A percentile compares a stretch with the other conserved stretches of the same genome.
Evolutionary conservation across 2,113 vertebrate genomes (phyloP).

Genomic region (Eptesicus fuscus): DNA sequence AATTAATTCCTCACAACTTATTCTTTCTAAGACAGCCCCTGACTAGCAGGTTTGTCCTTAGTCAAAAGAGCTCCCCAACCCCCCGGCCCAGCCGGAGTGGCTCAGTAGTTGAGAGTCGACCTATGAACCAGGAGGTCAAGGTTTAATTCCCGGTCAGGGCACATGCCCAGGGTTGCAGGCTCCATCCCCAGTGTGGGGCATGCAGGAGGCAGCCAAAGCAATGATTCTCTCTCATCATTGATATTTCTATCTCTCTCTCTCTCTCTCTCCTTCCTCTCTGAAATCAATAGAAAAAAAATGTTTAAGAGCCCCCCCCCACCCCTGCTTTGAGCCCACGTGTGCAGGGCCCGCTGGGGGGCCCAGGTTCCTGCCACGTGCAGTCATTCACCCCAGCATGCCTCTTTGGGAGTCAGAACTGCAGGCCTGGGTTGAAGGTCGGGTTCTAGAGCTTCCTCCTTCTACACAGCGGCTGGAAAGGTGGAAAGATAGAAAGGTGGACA

Average conservation of each 20-base stretch:
- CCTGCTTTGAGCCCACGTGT: not conserved
- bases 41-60: not conserved
- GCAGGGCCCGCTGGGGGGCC: not conserved
- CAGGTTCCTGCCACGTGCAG: rapidly evolving
- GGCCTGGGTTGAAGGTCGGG: not conserved
- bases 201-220: too few relatives aligned
- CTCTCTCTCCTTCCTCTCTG: too few relatives aligned
- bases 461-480: not conserved
- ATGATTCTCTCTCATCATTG: too few relatives aligned
- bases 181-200: too few relatives aligned
- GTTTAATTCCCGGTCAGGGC: too few relatives aligned
- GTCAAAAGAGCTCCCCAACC: not conserved
- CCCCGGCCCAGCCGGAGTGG: too few relatives aligned
- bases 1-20: not conserved
- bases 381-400: not conserved
- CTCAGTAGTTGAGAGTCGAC: too few relatives aligned
- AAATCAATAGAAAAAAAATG: too few relatives aligned
- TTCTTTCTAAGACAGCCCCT: not conserved
- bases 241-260: too few relatives aligned
- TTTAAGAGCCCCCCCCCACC: too few relatives aligned
- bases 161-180: too few relatives aligned
- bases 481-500: not conserved
- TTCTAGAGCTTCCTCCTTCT: not conserved
- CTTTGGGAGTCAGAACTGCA: not conserved
- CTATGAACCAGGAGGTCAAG: too few relatives aligned